Base-by-base conservation (phyloP, 2,113 vertebrate species). In the Varanus salvator region DNA sequence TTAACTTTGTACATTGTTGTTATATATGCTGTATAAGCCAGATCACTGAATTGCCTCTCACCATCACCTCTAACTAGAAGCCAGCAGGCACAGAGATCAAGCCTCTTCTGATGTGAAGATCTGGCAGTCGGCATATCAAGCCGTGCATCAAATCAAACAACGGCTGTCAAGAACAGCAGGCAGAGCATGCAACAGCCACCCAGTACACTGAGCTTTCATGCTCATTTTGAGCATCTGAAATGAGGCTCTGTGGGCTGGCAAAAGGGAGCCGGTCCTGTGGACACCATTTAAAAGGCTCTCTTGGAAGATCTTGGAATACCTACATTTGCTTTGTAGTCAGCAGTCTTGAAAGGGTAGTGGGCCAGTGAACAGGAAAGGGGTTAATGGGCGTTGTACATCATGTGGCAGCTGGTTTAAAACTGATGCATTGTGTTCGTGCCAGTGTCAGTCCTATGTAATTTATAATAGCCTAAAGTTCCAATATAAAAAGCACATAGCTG, bases 401-500 rank as follows among this genome's bases (percentile, higher is more conserved):
- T 2, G 23, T 92, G 69, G 86, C 89, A 94, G 88, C 85, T 84
- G 92, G 90, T 92, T n/a, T 93, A 92, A 95, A 92, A 92, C 85
- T 89, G 86, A 89, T 85, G 75, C 78, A 72, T 93, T 66, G 0
- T 90, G 77, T 87, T 91, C 84, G 4, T 87, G 92, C 89, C 94
- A 92, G 87, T 93, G 93, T 94, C 89, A 3, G 88, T 93, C 90
- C 93, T 92, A 89, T 89, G 93, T 97, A 93, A 97, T 97, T 97
- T 94, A 94, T 92, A 95, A 94, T 77, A 93, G 93, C 95, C 94
- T 95, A 89, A 92, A 96, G 93, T 96, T 97, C 94, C 94, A 96
- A 93, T 91, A 93, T 91, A 93, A 96, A 96, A 96, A 96, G 94
- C 93, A 94, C 90, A 96, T 87, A 96, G 94, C 96, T 96, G 91